Base-by-base conservation (phyloP, 2,113 vertebrate genomes). In the Pardalotus punctatus region DNA sequence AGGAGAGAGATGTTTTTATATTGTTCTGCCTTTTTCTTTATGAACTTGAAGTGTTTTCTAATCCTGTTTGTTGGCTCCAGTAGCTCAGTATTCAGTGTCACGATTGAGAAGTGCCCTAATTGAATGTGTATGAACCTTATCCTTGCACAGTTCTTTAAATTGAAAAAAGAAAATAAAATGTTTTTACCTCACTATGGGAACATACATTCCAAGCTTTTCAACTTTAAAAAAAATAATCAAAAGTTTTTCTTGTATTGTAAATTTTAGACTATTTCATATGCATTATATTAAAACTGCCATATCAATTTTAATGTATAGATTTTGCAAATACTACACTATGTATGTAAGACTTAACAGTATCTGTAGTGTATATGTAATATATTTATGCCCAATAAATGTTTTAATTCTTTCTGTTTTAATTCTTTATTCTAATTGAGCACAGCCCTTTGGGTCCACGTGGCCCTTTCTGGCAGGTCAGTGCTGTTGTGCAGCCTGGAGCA, bases 331-430 rank as follows among this genome's bases (percentile, higher is more conserved):
- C 98, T 99, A 99, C 98, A 98, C 99, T 99, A 98, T 99, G 98
- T 99, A 99, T 99, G 99, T 99, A 99, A 99, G 99, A 99, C 99
- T 98, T 99, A 99, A 99, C 99, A 99, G 99, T 99, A 99, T 99
- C 99, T 99, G 99, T 99, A 99, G 99, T 99, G 99, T 99, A 99
- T 99, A 99, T 99, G 99, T 99, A 99, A 99, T 99, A 99, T 99
- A 99, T 99, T 99, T 99, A 99, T 99, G 99, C 99, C 98, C 99
- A 99, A 99, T 99, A 99, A 99, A 99, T 99, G 99, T 99, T 99
- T 99, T 99, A 99, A 99, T 99, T 99, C 98, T 98, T 98, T 98
- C 97, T 95, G 97, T 99, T 99, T 99, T 99, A 99, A 99, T 99
- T 99, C 97, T 97, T 98, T 97, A 97, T 96, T 78, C 74, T 83